These are phyloP conservation scores for Megathymus violae DNA, from an alignment of 1,140 invertebrate species.

Conservation along the genomic window DNA sequence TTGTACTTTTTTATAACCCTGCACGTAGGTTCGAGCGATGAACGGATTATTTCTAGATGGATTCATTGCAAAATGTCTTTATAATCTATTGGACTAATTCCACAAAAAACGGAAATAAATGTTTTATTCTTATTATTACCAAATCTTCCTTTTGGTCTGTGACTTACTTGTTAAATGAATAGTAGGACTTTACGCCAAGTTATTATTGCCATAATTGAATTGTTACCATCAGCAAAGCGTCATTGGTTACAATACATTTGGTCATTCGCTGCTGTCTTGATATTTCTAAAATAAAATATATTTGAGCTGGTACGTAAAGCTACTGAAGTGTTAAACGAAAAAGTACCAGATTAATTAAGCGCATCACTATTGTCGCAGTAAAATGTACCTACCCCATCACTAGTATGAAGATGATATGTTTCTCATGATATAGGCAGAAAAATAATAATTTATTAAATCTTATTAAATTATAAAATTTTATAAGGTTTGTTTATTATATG, in stretches of 20 bases:
- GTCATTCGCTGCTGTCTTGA: not conserved
- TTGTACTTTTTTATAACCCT: constrained; percentile 12
- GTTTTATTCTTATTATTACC: constrained; percentile 1
- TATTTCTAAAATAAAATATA: not conserved
- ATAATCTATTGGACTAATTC: constrained; percentile 18
- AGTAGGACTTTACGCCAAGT: not conserved
- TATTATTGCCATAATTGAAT: not conserved
- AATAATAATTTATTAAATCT: too few relatives aligned
- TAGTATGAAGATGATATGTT: too few relatives aligned
- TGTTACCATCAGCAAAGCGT: not conserved
- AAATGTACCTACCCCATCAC: too few relatives aligned
- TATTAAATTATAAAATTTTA: too few relatives aligned
- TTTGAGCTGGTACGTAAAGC: too few relatives aligned
- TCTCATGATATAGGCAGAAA: too few relatives aligned
- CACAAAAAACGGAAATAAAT: constrained; percentile 6
- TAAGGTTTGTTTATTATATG: too few relatives aligned
- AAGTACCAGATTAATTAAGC: too few relatives aligned
- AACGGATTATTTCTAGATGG: constrained; percentile 13
- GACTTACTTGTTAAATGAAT: not conserved
- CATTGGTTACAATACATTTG: not conserved
- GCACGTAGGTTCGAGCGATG: constrained; percentile 17
- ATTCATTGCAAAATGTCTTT: constrained; percentile 20
- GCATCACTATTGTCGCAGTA: too few relatives aligned
- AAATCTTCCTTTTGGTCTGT: not conserved
- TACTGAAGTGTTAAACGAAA: too few relatives aligned